phyloP scores from a whole-genome alignment of 2,888 invertebrate species.

The Ecliptopera silaceata region DNA sequence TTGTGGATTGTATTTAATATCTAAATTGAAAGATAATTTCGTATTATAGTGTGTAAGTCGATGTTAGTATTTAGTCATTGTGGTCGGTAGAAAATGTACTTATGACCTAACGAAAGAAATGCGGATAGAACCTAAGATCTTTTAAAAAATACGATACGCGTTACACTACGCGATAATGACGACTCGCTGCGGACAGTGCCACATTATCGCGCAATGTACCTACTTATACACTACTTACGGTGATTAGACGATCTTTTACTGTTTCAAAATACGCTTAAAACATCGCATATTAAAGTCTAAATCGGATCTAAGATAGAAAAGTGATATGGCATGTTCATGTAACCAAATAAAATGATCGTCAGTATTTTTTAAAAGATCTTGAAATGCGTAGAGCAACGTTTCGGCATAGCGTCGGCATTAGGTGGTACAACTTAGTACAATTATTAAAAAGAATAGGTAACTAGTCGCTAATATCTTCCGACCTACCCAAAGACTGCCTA shows the following conservation, averaged over 20 bases:
- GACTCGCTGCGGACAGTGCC: no score
- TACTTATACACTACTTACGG: no score
- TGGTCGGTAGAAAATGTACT: constrained; percentile 71
- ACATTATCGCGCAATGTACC: no score
- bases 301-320: no score
- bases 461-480: constrained; percentile 81
- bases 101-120: constrained; percentile 39
- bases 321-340: background rate
- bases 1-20: constrained; percentile 40
- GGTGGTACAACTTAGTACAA: constrained; percentile 58
- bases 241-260: no score
- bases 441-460: constrained; percentile 51
- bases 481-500: constrained; percentile 84
- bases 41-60: constrained; percentile 59
- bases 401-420: constrained; percentile 59
- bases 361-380: constrained; percentile 40
- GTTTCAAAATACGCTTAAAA: no score
- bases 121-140: constrained; percentile 28
- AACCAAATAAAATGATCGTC: background rate
- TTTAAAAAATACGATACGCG: constrained; percentile 31
- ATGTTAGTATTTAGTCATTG: constrained; percentile 74
- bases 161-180: no score
- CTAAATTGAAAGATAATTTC: constrained; percentile 34
- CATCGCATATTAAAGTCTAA: no score
- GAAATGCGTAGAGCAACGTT: constrained; percentile 39